Conservation (phyloP, 2,888 invertebrate genomes). For the Mesoligia furuncula region DNA sequence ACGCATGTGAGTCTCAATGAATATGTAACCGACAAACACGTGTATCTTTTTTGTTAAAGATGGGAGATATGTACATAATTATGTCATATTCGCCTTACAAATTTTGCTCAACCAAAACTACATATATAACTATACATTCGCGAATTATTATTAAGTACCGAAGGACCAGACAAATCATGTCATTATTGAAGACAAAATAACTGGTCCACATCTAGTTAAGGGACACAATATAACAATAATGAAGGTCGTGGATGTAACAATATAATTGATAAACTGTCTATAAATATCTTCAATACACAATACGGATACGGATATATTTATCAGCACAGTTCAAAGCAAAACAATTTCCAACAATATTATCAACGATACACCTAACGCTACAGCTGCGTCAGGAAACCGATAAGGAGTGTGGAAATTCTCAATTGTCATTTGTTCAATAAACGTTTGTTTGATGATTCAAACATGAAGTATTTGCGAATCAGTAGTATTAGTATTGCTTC, state of each 20-base stretch:
- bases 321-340: not conserved
- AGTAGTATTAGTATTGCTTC: no score
- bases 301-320: not conserved
- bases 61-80: not conserved
- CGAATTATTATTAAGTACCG: constrained; percentile 7
- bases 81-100: not conserved
- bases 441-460: constrained; percentile 39
- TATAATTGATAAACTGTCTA: constrained; percentile 18
- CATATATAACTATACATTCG: no score
- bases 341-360: not conserved
- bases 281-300: not conserved
- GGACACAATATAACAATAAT: not conserved
- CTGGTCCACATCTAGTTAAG: not conserved
- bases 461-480: constrained; percentile 10
- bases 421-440: constrained; percentile 19
- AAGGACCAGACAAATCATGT: not conserved
- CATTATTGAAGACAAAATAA: not conserved
- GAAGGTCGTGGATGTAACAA: constrained; percentile 33
- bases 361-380: constrained; percentile 4
- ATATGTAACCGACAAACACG: not conserved
- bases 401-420: constrained; percentile 31
- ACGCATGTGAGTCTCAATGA: constrained; percentile 14
- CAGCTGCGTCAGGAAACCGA: constrained; percentile 27
- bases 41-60: not conserved
- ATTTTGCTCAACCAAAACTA: not conserved